Evolutionary conservation across 1,140 invertebrate genomes (phyloP), one percentile per base, ranked within the genome.

Genomic region (Lordiphosa collinella): DNA sequence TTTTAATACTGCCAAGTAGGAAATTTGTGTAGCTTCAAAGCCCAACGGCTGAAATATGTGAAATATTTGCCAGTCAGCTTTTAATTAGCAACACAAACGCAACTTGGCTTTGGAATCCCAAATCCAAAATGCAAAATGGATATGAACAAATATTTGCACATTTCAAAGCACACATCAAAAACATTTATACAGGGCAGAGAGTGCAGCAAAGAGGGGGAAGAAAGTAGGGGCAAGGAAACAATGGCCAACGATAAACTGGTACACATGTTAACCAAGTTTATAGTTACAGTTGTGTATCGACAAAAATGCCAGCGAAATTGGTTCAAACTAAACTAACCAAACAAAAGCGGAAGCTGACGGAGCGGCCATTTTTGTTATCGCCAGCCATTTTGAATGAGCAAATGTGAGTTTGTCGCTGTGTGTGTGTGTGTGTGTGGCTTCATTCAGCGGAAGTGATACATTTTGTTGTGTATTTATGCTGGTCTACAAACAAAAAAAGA

Each of bases 261-360:
- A 72, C 76, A 82, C 76, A 82, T 82, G 78, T 78, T 84, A 84
- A 82, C 76, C 78, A 84, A 82, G 76, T 84, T 67, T 67, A 71
- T 78, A 69, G 65, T 72, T 64, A 52, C 59, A 58, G 37, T 29
- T 11, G 48, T 57, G 11, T 53, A 46, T 34, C 35, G 29, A 55
- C 29, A 43, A 13, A 34, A 52, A 36, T n/a, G 31, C 18, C 36
- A 41, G 4, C 49, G 46, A 68, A 71, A 70, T 62, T 76, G 61
- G 76, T 62, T 71, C 78, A 78, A 80, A 82, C 60, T 61, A 60
- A 71, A 64, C 65, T 59, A 80, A 61, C 71, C 71, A 80, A 84
- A 82, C 76, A 82, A 82, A 44, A 84, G 78, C 76, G 76, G 79
- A 82, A 84, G 58, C 67, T 58, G 44, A 35, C 50, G 36, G 58